Evolutionary conservation across 2,888 invertebrate genomes (phyloP), one percentile per base, ranked within the genome.

Genomic region (Pocota personata): DNA sequence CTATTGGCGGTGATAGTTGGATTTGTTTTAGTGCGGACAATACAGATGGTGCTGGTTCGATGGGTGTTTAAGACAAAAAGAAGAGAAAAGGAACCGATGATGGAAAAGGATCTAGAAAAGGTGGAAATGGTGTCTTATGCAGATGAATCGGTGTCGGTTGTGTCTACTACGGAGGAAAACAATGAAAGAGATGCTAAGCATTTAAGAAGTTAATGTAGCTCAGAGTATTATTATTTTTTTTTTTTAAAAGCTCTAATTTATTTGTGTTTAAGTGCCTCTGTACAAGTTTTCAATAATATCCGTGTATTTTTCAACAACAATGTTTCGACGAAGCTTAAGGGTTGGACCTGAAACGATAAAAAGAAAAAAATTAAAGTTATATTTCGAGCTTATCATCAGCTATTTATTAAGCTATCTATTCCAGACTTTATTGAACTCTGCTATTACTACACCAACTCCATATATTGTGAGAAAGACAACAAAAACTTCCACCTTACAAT

Each of bases 311-410:
- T 96, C 94, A 83, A 94, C 92, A 1, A 98, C 95, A 57, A 96
- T 93, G 88, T 95, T 96, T 88, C 98, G 94, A 90, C 95, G 96
- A 58, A 97, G 92, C 93, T 98, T 98, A 91, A 98, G 93, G 66
- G 98, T 98, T 75, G 98, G 98, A 64, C 97, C 96, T 89, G 66
- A n/a, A 87, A 87, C 8, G 14, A 76, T 2, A 66, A 3, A 37
- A 24, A 52, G 1, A 40, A 30, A n/a, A 16, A 35, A 30, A n/a
- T n/a, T n/a, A n/a, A n/a, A n/a, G n/a, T n/a, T n/a, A n/a, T n/a
- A n/a, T n/a, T n/a, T n/a, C n/a, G n/a, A n/a, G n/a, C n/a, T n/a
- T n/a, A n/a, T n/a, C n/a, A n/a, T n/a, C n/a, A n/a, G n/a, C n/a
- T n/a, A n/a, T n/a, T n/a, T n/a, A n/a, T n/a, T n/a, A n/a, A n/a